Conservation (phyloP, 2,113 vertebrate genomes). For the Clarias gariepinus region DNA sequence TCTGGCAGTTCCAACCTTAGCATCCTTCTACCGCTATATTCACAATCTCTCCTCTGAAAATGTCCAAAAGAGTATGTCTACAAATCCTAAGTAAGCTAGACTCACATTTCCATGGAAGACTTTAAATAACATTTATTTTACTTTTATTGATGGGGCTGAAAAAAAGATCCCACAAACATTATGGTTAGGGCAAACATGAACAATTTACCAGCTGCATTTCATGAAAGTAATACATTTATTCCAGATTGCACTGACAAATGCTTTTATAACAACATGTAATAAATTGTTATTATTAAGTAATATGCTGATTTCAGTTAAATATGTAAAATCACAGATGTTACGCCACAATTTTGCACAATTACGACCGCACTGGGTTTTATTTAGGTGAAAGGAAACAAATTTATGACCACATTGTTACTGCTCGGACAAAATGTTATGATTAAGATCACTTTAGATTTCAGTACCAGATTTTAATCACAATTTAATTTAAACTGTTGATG, state of each 20-base stretch:
- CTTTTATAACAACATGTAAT: background rate
- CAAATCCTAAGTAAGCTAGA: background rate
- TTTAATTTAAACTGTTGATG: background rate
- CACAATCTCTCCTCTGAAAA: too few relatives aligned
- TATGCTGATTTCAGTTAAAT: background rate
- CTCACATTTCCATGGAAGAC: background rate
- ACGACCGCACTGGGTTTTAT: too few relatives aligned
- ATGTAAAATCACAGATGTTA: background rate
- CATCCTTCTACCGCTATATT: too few relatives aligned
- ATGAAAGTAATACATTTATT: background rate
- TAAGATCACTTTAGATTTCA: background rate
- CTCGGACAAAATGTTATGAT: background rate
- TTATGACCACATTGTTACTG: background rate
- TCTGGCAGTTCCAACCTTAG: too few relatives aligned
- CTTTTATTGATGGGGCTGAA: background rate
- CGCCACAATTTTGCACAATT: background rate
- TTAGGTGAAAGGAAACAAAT: background rate
- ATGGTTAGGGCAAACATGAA: background rate
- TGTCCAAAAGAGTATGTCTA: background rate
- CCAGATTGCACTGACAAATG: background rate
- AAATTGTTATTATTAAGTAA: too few relatives aligned
- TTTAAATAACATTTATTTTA: background rate
- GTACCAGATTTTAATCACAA: background rate
- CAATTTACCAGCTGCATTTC: background rate
- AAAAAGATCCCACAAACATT: background rate